Evolutionary conservation across 2,113 vertebrate species (phyloP).

Genomic region (Procavia capensis): DNA sequence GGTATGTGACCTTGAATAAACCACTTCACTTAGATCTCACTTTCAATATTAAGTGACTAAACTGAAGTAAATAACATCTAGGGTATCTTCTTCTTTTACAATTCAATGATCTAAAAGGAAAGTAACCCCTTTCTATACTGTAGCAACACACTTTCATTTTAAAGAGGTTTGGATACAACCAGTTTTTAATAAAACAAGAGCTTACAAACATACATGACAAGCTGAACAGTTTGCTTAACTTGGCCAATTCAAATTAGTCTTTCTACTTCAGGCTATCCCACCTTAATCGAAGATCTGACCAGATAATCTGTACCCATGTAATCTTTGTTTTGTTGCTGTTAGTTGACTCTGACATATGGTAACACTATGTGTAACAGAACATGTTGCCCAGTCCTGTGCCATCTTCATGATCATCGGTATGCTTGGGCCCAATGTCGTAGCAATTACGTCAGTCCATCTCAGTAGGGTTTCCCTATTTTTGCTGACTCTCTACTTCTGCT

Average conservation of each 20-base stretch:
- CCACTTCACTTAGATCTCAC: constrained; percentile 8
- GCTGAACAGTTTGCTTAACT: not conserved
- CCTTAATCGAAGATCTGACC: not conserved
- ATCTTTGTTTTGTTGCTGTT: too few relatives aligned
- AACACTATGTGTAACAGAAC: too few relatives aligned
- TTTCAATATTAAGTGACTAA: not conserved
- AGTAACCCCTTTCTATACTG: not conserved
- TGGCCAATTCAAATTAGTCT: not conserved
- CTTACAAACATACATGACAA: not conserved
- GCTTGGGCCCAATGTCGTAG: too few relatives aligned
- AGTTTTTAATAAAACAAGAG: not conserved
- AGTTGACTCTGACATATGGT: too few relatives aligned
- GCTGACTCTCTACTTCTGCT: too few relatives aligned
- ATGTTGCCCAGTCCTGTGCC: too few relatives aligned
- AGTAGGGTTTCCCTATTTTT: too few relatives aligned
- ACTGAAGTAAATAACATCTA: not conserved
- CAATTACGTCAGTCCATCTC: too few relatives aligned
- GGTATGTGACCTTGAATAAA: not conserved
- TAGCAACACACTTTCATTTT: constrained; percentile 2
- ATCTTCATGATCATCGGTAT: too few relatives aligned
- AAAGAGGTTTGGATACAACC: not conserved
- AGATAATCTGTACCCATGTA: not conserved
- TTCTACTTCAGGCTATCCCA: not conserved
- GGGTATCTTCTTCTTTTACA: not conserved
- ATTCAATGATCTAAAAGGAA: not conserved